Conservation (phyloP, 2,113 vertebrate species). For the Panthera tigris region DNA sequence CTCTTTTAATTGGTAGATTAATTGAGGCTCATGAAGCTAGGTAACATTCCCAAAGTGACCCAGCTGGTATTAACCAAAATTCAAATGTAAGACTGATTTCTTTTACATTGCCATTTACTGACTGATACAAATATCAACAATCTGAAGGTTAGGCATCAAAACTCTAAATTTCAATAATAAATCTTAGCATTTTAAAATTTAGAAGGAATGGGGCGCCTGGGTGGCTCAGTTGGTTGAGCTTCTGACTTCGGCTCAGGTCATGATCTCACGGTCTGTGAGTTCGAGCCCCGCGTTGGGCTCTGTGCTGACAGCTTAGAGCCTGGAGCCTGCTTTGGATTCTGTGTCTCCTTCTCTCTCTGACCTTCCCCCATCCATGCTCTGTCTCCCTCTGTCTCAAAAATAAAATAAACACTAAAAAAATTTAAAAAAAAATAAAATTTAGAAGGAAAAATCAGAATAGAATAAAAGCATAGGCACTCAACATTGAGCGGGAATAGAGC, state of each 20-base stretch:
- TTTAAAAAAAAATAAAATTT: neutral
- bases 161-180: constrained; percentile 27
- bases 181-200: constrained; percentile 23
- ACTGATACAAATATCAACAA: neutral
- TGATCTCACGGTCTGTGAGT: no score
- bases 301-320: no score
- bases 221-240: no score
- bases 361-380: no score
- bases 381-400: no score
- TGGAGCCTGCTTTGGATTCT: no score
- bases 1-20: neutral
- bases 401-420: no score
- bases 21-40: neutral
- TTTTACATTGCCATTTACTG: neutral
- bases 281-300: no score
- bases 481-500: neutral
- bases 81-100: neutral
- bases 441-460: neutral
- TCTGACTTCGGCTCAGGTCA: no score
- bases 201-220: neutral
- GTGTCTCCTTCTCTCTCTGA: no score
- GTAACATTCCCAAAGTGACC: neutral
- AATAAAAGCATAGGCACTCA: constrained; percentile 7
- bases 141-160: constrained; percentile 29
- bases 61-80: neutral